Percentiles rank a stretch among this genome's conserved stretches.
These are phyloP conservation scores for Penaeus vannamei DNA, from an alignment of 1,140 invertebrate species.

Conservation along the genomic window DNA sequence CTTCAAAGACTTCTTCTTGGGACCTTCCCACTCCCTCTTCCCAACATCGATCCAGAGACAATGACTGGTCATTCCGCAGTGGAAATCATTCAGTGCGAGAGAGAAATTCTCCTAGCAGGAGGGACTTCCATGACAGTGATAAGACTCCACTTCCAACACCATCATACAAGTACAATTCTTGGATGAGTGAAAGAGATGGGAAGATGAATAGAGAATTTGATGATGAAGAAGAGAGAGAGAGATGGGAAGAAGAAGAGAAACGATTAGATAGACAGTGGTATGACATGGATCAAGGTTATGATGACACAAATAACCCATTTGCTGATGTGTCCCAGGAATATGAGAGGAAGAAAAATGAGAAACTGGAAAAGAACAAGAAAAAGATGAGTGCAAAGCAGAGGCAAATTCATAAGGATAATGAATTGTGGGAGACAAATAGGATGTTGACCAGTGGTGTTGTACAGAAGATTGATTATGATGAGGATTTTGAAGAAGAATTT, in stretches of 20 bases:
- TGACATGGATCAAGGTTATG: slow-evolving; percentile 92
- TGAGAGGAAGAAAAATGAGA: slow-evolving; percentile 90
- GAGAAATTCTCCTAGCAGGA: slow-evolving; percentile 58
- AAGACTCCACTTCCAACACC: slow-evolving; percentile 84
- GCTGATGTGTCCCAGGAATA: slow-evolving; percentile 91
- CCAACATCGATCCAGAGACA: slow-evolving; percentile 73
- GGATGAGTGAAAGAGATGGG: slow-evolving; percentile 74
- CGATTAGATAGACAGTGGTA: slow-evolving; percentile 98
- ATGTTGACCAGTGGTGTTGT: slow-evolving; percentile 98
- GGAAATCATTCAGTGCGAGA: slow-evolving; percentile 9
- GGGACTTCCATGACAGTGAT: slow-evolving; percentile 69
- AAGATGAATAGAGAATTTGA: slow-evolving; percentile 73
- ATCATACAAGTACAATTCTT: slow-evolving; percentile 87
- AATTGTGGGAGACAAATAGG: slow-evolving; percentile 98
- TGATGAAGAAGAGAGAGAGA: slow-evolving; percentile 80
- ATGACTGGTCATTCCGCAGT: slow-evolving; percentile 67
- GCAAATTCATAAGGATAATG: slow-evolving; percentile 97
- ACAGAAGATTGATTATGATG: slow-evolving; percentile 88
- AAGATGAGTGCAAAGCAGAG: slow-evolving; percentile 95
- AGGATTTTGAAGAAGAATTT: slow-evolving; percentile 93
- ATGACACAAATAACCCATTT: slow-evolving; percentile 95
- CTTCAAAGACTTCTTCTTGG: slow-evolving; percentile 84
- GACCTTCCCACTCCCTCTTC: slow-evolving; percentile 90
- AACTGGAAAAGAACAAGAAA: slow-evolving; percentile 89
- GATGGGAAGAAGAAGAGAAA: slow-evolving; percentile 95